Conservation (phyloP, 2,797 vertebrate genomes). For the Nannoperca australis region DNA sequence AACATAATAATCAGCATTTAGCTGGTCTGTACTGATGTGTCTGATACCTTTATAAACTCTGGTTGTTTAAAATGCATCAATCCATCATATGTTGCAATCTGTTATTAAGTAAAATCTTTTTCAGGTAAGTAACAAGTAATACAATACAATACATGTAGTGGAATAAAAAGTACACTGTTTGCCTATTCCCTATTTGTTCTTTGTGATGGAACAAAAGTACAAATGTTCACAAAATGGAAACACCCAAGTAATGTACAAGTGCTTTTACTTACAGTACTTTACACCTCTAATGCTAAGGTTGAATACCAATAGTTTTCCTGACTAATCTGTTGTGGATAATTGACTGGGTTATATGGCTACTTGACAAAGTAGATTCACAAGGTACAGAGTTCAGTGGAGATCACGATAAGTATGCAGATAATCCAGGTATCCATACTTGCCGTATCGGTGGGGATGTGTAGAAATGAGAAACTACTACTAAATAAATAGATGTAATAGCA, state of each 20-base stretch:
- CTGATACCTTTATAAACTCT: neutral
- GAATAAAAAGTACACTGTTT: neutral
- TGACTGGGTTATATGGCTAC: constrained; percentile 37
- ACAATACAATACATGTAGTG: neutral
- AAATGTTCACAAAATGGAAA: constrained; percentile 9
- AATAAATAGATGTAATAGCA: neutral
- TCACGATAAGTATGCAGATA: constrained; percentile 28
- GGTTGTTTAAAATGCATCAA: neutral
- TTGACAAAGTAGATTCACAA: constrained; percentile 33
- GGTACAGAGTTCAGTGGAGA: constrained; percentile 37
- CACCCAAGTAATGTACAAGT: neutral
- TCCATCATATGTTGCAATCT: neutral
- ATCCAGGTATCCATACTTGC: constrained; percentile 11
- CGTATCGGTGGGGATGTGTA: neutral
- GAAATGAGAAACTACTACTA: constrained; percentile 4
- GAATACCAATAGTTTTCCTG: constrained; percentile 28
- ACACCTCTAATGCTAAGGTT: neutral
- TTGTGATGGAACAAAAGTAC: constrained; percentile 4
- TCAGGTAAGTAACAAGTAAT: constrained; percentile 2
- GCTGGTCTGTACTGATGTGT: neutral
- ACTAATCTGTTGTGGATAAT: constrained; percentile 39
- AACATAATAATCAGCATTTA: neutral
- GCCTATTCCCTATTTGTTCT: neutral
- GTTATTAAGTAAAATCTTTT: neutral
- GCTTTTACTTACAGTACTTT: constrained; percentile 8